These are phyloP conservation scores for Notothenia coriiceps DNA, from an alignment of 2,113 vertebrate species.

Conservation along the genomic window DNA sequence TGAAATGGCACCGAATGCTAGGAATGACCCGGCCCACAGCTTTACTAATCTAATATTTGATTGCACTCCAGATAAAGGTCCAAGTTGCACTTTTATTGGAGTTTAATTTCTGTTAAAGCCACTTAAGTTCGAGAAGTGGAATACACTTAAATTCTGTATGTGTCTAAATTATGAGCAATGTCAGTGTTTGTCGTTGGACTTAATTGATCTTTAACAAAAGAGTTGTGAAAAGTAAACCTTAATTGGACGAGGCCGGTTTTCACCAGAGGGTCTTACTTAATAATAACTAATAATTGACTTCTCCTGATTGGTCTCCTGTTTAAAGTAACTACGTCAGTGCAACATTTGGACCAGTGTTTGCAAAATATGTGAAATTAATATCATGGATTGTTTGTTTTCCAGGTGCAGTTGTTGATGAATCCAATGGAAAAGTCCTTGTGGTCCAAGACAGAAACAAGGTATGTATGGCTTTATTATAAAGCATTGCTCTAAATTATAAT, in stretches of 20 bases:
- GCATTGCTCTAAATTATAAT: not conserved
- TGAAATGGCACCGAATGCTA: no score
- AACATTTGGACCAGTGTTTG: not conserved
- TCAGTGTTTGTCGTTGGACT: not conserved
- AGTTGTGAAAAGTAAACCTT: not conserved
- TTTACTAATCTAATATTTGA: not conserved
- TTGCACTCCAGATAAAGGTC: not conserved
- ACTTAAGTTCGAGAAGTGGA: not conserved
- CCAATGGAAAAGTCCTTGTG: conserved; percentile 90
- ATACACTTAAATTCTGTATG: not conserved
- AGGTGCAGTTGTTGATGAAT: conserved; percentile 94
- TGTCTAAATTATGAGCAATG: not conserved
- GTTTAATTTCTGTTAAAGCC: not conserved
- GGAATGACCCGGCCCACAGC: not conserved
- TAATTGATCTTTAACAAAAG: not conserved
- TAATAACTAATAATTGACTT: no score
- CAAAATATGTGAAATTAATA: not conserved
- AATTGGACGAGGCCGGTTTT: no score
- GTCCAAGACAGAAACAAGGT: conserved; percentile 96
- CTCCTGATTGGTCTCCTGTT: not conserved
- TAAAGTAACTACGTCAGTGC: not conserved
- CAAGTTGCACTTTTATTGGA: not conserved
- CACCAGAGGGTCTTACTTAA: no score
- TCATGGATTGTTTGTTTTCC: conserved; percentile 7
- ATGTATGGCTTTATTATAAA: not conserved